Conservation (phyloP, 2,113 vertebrate genomes). For the Caracal caracal region DNA sequence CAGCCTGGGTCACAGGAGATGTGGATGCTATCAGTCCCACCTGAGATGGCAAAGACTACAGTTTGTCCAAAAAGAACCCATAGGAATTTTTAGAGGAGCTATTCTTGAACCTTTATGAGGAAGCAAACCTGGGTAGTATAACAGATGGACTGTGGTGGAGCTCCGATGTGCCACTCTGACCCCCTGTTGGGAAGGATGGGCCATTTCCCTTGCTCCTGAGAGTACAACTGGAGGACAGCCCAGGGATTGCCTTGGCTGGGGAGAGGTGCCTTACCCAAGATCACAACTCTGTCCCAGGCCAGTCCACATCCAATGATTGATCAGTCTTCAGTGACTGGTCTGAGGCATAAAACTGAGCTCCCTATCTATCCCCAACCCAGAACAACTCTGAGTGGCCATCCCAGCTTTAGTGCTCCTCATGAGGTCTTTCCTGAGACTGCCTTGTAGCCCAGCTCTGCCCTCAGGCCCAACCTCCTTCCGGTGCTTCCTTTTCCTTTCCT, state of each 20-base stretch:
- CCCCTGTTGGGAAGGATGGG: neutral
- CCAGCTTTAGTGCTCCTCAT: neutral
- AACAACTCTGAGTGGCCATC: neutral
- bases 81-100: neutral
- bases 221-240: neutral
- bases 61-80: neutral
- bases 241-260: neutral
- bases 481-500: neutral
- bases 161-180: neutral
- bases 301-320: neutral
- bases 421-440: neutral
- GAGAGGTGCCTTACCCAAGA: neutral
- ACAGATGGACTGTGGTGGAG: neutral
- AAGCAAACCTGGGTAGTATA: neutral
- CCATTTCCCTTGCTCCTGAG: neutral
- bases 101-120: neutral
- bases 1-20: neutral
- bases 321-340: neutral
- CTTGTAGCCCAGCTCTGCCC: neutral
- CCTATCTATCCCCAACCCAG: neutral
- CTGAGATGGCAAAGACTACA: neutral
- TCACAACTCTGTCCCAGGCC: neutral
- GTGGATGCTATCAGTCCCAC: neutral
- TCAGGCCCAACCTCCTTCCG: neutral
- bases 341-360: neutral